Base-by-base conservation (phyloP, 2,888 invertebrate species). In the Aphodius granarius region DNA sequence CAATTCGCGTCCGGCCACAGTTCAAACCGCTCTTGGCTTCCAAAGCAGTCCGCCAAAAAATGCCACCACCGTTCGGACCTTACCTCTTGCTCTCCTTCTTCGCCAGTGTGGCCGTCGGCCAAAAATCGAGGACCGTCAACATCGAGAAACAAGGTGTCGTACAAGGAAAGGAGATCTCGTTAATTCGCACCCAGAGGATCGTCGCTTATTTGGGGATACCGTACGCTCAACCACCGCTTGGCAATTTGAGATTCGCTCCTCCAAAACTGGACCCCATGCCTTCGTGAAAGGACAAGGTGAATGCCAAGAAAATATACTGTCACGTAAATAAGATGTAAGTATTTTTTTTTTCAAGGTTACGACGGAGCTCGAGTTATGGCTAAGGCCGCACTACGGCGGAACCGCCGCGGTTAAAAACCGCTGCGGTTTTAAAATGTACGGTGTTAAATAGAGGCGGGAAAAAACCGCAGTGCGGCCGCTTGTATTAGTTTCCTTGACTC, bases 121-220 rank as follows among this genome's bases (percentile, higher is more conserved):
- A 91, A 78, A 93, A 93, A 81, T 92, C 92, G 70, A 91, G 91
- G 62, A 90, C 90, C 78, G 89, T 95, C 77, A 91, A 87, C 78
- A 89, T 95, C 79, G 92, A 91, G 5, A 91, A 90, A 81, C 95
- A 94, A 86, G 95, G 95, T 18, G 90, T 90, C 21, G 88, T 95
- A 80, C 87, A 91, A 66, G 95, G 95, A 73, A 92, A 91, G 83
- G 92, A 93, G 87, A 89, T 94, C 79, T 92, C 92, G 75, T 90
- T 94, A 86, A 91, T 91, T 82, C 89, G 94, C 75, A 92, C 93
- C 1, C 93, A 94, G 83, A 91, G 91, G 83, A 92, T 94, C 79
- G 90, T 91, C 17, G 93, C 92, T 15, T 95, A 93, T 84, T 87
- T 94, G 72, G 95, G 95, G 0, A 92, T 95, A 80, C 95, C 95